These are phyloP conservation scores for Sarcophaga subvicina DNA, from an alignment of 2,888 invertebrate species.

Conservation along the genomic window DNA sequence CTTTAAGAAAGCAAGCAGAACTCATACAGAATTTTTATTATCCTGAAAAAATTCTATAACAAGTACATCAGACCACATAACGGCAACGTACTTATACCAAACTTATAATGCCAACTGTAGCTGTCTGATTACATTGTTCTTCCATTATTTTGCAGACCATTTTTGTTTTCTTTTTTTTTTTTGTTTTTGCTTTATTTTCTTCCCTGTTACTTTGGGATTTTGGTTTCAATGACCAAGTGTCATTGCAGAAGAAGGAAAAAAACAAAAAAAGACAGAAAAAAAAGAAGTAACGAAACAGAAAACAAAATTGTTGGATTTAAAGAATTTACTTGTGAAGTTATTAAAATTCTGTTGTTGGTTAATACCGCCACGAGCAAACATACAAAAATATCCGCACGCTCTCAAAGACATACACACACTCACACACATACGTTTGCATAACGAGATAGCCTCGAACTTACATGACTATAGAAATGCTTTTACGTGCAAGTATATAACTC, in stretches of 20 bases:
- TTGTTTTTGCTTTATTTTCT: neutral
- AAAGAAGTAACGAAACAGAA: conserved; percentile 5
- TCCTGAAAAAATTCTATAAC: too few relatives aligned
- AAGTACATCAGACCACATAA: too few relatives aligned
- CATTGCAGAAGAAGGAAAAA: conserved; percentile 45
- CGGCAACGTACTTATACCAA: too few relatives aligned
- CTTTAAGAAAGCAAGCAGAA: too few relatives aligned
- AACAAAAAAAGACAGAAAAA: neutral
- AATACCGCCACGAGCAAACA: neutral
- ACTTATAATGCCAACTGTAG: neutral
- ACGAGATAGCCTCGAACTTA: neutral
- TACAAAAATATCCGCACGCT: conserved; percentile 21
- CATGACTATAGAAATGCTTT: neutral
- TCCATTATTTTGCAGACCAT: neutral
- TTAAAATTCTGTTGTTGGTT: conserved; percentile 55
- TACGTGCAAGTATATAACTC: neutral
- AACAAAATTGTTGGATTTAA: conserved; percentile 44
- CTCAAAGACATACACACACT: neutral
- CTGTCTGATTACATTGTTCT: neutral
- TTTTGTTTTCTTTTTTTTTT: neutral
- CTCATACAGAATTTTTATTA: too few relatives aligned
- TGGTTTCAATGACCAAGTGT: conserved; percentile 52
- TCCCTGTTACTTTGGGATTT: conserved; percentile 24
- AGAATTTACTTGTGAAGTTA: conserved; percentile 57
- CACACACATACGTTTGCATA: neutral